A percentile compares a stretch with the other conserved stretches of the same genome.
These are phyloP conservation scores for Pinctada fucata DNA, from an alignment of 2,888 invertebrate genomes.

Conservation along the genomic window DNA sequence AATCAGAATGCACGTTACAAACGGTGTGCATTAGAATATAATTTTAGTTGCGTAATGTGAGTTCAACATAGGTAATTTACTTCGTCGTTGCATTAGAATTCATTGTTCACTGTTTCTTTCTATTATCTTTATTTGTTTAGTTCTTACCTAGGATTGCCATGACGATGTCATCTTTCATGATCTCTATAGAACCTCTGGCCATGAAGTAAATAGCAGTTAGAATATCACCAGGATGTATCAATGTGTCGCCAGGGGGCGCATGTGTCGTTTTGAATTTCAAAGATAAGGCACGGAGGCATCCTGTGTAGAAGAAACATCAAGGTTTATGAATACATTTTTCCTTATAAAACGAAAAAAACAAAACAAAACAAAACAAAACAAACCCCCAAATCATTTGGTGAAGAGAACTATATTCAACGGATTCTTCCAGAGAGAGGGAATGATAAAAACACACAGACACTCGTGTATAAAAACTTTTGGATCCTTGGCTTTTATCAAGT, in stretches of 20 bases:
- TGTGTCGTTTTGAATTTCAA: constrained; percentile 76
- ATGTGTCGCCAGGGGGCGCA: constrained; percentile 76
- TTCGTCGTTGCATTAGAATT: no score
- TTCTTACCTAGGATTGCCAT: constrained; percentile 76
- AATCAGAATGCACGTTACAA: no score
- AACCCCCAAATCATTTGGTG: no score
- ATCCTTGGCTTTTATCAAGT: no score
- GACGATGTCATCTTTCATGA: constrained; percentile 74
- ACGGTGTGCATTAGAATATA: no score
- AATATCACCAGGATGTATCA: constrained; percentile 77
- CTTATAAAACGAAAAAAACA: background rate
- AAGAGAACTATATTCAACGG: no score
- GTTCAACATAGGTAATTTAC: no score
- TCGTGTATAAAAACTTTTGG: no score
- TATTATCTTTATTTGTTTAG: background rate
- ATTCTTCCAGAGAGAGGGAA: no score
- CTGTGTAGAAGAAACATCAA: constrained; percentile 49
- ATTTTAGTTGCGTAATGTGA: no score
- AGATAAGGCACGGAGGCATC: constrained; percentile 74
- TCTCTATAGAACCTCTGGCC: constrained; percentile 76
- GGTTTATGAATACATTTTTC: background rate
- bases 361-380: background rate
- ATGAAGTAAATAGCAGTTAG: constrained; percentile 76
- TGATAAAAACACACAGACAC: no score
- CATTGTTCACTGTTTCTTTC: no score